These are phyloP conservation scores for Brotula barbata DNA, from an alignment of 2,797 vertebrate genomes.

Conservation along the genomic window DNA sequence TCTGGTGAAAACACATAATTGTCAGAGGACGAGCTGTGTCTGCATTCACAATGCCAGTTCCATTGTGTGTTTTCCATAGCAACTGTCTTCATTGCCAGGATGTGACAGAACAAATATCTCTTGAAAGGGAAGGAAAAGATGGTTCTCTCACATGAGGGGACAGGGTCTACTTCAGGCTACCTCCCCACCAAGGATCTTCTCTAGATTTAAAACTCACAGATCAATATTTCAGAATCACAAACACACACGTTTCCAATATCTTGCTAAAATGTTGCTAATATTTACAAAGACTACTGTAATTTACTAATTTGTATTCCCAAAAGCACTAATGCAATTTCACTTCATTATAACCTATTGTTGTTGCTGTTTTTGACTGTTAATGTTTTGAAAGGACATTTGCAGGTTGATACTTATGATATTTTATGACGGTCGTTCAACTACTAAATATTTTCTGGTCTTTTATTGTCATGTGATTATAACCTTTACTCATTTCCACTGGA, in stretches of 20 bases:
- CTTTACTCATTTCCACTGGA: too few relatives aligned
- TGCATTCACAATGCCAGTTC: conserved; percentile 67
- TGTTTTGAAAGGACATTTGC: background rate
- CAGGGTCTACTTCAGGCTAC: conserved; percentile 59
- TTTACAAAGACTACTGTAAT: conserved; percentile 48
- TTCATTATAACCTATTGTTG: conserved; percentile 8
- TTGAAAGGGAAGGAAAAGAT: conserved; percentile 69
- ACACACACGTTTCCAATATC: conserved; percentile 51
- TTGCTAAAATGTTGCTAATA: conserved; percentile 36
- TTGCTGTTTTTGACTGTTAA: background rate
- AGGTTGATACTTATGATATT: background rate
- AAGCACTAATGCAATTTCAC: conserved; percentile 18
- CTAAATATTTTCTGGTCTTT: background rate
- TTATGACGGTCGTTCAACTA: background rate
- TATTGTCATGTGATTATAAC: background rate
- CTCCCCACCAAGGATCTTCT: conserved; percentile 57
- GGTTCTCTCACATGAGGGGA: conserved; percentile 59
- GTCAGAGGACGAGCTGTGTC: conserved; percentile 69
- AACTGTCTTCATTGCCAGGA: conserved; percentile 78
- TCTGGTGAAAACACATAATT: conserved; percentile 75
- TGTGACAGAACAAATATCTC: conserved; percentile 74
- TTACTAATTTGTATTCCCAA: conserved; percentile 30
- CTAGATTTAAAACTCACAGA: conserved; percentile 45
- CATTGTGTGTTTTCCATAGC: conserved; percentile 78
- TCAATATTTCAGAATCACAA: conserved; percentile 56